These are phyloP conservation scores for Aphaenogaster ashmeadi DNA, from an alignment of 1,140 invertebrate species.

Conservation along the genomic window DNA sequence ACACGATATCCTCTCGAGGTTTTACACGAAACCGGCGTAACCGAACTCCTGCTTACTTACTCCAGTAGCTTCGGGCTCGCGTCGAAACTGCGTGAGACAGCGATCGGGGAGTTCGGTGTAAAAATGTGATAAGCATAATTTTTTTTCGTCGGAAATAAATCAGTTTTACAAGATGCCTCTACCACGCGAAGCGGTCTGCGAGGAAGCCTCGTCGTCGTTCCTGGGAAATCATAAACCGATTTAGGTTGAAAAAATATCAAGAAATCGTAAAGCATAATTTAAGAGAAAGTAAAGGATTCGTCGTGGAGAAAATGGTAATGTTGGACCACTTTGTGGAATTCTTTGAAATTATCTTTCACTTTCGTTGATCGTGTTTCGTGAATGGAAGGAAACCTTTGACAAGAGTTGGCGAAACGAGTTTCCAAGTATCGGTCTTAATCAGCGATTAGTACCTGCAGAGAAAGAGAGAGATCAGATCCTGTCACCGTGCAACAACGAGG, in stretches of 20 bases:
- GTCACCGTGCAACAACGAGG: slow-evolving; percentile 17
- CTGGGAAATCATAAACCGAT: no score
- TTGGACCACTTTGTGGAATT: not conserved
- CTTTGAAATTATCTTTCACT: slow-evolving; percentile 7
- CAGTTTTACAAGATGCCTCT: not conserved
- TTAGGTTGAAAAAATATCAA: no score
- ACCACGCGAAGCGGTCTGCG: not conserved
- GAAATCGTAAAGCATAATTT: not conserved
- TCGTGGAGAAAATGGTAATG: not conserved
- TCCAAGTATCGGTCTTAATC: not conserved
- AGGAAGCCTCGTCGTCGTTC: not conserved
- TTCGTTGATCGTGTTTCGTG: not conserved
- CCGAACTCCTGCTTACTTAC: slow-evolving; percentile 72
- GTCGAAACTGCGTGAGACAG: not conserved
- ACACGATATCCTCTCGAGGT: slow-evolving; percentile 80
- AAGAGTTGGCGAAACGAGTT: slow-evolving; percentile 21
- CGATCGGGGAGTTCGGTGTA: not conserved
- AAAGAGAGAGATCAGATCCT: not conserved
- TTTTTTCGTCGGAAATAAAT: slow-evolving; percentile 8
- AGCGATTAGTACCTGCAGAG: not conserved
- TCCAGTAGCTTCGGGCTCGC: slow-evolving; percentile 70
- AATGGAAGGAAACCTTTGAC: not conserved
- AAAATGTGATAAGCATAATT: slow-evolving; percentile 8
- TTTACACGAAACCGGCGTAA: slow-evolving; percentile 78
- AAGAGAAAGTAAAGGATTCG: not conserved